Conservation (phyloP, 2,113 vertebrate species). For the Trogon melanurus region DNA sequence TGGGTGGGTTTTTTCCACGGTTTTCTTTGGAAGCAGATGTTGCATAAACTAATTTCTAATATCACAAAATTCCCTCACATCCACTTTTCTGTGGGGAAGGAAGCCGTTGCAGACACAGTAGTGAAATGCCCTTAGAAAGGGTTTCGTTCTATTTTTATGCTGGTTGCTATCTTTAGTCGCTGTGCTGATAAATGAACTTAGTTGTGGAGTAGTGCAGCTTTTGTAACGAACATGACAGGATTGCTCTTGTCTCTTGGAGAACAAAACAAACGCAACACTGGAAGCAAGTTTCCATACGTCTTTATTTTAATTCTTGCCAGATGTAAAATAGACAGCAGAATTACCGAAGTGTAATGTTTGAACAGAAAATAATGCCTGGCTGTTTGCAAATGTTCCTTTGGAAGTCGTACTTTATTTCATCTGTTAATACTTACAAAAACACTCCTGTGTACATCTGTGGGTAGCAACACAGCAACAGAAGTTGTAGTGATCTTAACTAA, state of each 20-base stretch:
- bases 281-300: not conserved
- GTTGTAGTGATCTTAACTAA: conserved; percentile 9
- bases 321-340: not conserved
- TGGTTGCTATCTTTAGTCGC: not conserved
- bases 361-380: not conserved
- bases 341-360: not conserved
- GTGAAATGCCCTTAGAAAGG: not conserved
- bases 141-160: not conserved
- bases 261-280: not conserved
- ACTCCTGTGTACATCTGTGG: not conserved
- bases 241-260: not conserved
- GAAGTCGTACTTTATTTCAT: not conserved
- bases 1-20: not conserved
- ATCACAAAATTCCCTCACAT: not conserved
- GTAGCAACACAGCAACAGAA: not conserved
- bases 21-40: conserved; percentile 8
- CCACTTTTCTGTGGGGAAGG: not conserved
- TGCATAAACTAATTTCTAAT: not conserved
- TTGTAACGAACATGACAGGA: not conserved
- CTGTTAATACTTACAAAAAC: not conserved
- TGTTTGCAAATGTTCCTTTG: not conserved
- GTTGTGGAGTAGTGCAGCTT: not conserved
- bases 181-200: not conserved
- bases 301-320: not conserved
- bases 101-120: not conserved